A percentile compares a stretch with the other conserved stretches of the same genome.
Conservation (phyloP, 30 jellyfish, hydroid and myxozoan species). For the Aurelia aurita region DNA sequence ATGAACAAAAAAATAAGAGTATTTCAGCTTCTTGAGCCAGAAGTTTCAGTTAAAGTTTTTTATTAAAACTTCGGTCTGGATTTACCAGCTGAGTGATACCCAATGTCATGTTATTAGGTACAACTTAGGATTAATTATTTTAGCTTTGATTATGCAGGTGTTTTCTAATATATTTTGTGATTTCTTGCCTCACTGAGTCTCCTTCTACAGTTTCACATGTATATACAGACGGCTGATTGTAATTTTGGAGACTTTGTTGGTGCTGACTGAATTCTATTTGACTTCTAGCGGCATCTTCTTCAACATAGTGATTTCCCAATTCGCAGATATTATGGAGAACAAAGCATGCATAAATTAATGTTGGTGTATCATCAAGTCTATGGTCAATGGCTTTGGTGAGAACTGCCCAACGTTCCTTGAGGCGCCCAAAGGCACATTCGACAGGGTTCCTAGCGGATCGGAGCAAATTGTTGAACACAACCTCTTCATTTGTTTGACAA, state of each 20-base stretch:
- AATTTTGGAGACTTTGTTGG: neutral
- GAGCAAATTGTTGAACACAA: too few species aligned
- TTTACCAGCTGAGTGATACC: too few species aligned
- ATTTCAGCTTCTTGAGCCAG: too few species aligned
- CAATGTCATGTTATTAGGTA: too few species aligned
- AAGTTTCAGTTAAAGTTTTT: too few species aligned
- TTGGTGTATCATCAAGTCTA: constrained; percentile 3
- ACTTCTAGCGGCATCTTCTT: neutral
- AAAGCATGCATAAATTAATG: constrained; percentile 20
- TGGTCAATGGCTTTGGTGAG: constrained; percentile 5
- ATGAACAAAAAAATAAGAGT: too few species aligned
- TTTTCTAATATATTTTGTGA: constrained; percentile 12
- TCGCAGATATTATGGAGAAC: too few species aligned
- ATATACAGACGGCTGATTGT: neutral
- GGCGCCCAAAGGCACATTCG: constrained; percentile 52
- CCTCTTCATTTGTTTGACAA: neutral
- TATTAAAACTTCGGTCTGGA: too few species aligned
- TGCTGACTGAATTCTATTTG: constrained; percentile 4
- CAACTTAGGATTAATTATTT: too few species aligned
- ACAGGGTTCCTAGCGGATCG: too few species aligned
- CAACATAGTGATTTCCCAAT: neutral
- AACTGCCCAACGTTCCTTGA: constrained; percentile 28
- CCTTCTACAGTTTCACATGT: constrained; percentile 21
- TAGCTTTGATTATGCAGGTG: constrained; percentile 25
- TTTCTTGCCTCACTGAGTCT: constrained; percentile 24